Evolutionary conservation across 2,888 invertebrate species (phyloP), one percentile per base, ranked within the genome.

Genomic region (Ormyrus labotus): DNA sequence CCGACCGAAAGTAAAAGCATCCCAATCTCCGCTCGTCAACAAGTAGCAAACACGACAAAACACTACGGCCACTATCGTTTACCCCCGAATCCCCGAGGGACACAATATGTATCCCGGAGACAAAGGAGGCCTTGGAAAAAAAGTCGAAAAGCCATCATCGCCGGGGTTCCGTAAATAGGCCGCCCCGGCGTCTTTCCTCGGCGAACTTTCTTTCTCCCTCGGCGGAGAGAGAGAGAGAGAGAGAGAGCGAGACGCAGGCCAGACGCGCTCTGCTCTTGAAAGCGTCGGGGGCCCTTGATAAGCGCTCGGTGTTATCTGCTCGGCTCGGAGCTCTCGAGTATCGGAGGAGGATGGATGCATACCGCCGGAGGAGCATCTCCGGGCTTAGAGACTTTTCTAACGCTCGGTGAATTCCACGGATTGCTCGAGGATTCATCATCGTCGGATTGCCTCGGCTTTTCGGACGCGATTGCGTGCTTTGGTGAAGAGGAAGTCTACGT

Each of bases 231-330:
- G 47, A 63, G 47, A 63, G 47, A 63, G 47, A 48, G 4, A 57
- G 19, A 57, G 51, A 63, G 53, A 55, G 45, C 50, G 51, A 51
- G 48, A 50, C 4, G 65, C 47, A 79, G 73, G 69, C 79, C 79
- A 69, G 79, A 69, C 72, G 53, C 65, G 13, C 19, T 6, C 11
- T 6, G 48, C 71, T 78, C 78, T 78, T 67, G 51, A 75, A 51
- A 69, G 63, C 58, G n/a, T 34, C 34, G 13, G 45, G n/a, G 53
- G 64, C 55, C 47, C 61, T 47, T 55, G 78, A 78, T 78, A 78
- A 78, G 78, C 71, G 13, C 71, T 67, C 53, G 58, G 65, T 53
- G 71, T 60, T 77, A 64, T 77, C 64, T 64, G 10, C 19, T 45
- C 47, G 11, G 10, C 2, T 57, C 13, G 61, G 61, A 68, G 53